A percentile compares a stretch with the other conserved stretches of the same genome.
These are phyloP conservation scores for Hylomyscus alleni DNA, from an alignment of 2,797 vertebrate species.

Conservation along the genomic window DNA sequence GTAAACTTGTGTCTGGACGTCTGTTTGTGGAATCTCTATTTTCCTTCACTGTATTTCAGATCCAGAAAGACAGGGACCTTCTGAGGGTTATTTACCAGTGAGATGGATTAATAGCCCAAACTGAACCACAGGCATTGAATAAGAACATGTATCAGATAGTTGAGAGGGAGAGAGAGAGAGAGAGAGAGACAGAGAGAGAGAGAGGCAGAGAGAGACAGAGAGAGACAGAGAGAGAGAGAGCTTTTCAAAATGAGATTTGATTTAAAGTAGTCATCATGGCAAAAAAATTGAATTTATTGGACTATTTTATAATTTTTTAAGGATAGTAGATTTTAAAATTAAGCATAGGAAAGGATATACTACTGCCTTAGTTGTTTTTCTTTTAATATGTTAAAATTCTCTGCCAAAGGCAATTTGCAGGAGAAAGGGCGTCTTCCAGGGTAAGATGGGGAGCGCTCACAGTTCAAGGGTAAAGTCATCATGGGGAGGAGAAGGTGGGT, in stretches of 20 bases:
- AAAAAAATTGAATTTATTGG: neutral
- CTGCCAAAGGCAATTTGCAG: neutral
- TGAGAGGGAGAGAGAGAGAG: neutral
- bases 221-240: too few relatives aligned
- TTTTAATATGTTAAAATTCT: neutral
- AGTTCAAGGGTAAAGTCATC: neutral
- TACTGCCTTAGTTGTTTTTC: neutral
- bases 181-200: neutral
- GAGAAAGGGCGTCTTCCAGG: neutral
- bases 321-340: neutral
- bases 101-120: conserved; percentile 25
- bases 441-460: neutral
- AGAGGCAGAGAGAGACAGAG: neutral
- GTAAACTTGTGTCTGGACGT: neutral
- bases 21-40: neutral
- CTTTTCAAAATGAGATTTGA: conserved; percentile 53
- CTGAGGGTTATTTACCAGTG: conserved; percentile 3
- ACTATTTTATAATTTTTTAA: conserved; percentile 28
- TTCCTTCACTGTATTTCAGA: conserved; percentile 25
- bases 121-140: neutral
- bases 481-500: neutral
- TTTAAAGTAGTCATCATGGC: conserved; percentile 29
- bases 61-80: neutral
- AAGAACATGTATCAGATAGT: neutral
- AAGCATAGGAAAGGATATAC: neutral